phyloP scores from a whole-genome alignment of 2,797 vertebrate genomes.

The Falco novaeseelandiae region DNA sequence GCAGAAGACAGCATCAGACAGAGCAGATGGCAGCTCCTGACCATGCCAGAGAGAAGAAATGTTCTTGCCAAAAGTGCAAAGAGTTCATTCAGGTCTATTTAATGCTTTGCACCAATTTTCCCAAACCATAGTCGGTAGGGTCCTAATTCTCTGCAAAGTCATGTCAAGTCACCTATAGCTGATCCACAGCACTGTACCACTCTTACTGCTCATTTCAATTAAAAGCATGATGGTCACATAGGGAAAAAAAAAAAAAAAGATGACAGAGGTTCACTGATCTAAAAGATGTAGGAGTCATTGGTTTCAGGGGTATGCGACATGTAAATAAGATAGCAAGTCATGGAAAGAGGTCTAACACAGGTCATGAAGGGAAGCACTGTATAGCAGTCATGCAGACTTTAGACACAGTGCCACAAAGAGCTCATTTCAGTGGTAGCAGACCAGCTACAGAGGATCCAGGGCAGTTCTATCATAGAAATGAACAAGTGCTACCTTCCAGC shows the following conservation, averaged over 20 bases:
- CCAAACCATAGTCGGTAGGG: not conserved
- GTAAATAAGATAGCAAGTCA: not conserved
- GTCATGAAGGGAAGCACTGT: not conserved
- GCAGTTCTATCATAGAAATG: not conserved
- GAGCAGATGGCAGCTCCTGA: constrained; percentile 34
- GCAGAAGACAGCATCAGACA: constrained; percentile 8
- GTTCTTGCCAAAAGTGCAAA: not conserved
- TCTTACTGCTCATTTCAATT: not conserved
- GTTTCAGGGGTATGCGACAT: not conserved
- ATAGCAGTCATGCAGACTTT: not conserved
- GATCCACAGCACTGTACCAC: not conserved
- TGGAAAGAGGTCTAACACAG: not conserved
- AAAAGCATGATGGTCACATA: not conserved
- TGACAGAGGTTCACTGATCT: not conserved
- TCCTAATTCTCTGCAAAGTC: not conserved
- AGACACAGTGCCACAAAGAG: fast-evolving
- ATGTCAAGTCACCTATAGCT: not conserved
- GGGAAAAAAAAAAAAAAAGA: not conserved
- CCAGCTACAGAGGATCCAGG: not conserved
- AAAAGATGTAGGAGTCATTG: not conserved
- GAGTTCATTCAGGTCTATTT: not conserved
- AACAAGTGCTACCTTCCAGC: not conserved
- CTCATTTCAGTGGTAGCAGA: not conserved
- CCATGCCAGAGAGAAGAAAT: not conserved
- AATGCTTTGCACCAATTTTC: not conserved